Evolutionary conservation across 1,140 invertebrate genomes (phyloP).

Genomic region (Cardiocondyla obscurior): DNA sequence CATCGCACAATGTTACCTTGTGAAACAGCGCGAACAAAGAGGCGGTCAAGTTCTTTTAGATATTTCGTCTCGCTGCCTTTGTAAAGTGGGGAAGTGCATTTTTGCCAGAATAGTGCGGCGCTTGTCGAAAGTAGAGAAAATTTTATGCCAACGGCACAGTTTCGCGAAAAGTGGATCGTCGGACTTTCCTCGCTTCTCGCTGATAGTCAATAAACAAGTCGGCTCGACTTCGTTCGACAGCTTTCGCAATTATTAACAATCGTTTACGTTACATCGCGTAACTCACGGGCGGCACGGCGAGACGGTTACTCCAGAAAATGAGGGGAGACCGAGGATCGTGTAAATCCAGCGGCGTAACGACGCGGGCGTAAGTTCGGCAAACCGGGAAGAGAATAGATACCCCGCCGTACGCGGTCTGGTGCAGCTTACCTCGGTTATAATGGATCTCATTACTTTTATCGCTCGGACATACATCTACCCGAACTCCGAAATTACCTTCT

Average conservation of each 20-base stretch:
- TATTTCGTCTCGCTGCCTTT: background rate
- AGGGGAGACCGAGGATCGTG: conserved; percentile 10
- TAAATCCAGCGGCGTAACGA: conserved; percentile 18
- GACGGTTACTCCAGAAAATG: background rate
- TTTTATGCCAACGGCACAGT: background rate
- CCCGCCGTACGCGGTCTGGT: conserved; percentile 65
- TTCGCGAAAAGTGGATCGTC: conserved; percentile 9
- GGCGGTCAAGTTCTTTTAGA: no score
- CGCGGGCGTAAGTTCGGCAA: conserved; percentile 30
- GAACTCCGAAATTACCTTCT: conserved; percentile 78
- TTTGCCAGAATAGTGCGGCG: background rate
- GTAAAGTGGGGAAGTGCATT: background rate
- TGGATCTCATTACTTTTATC: conserved; percentile 84
- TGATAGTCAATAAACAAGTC: conserved; percentile 2
- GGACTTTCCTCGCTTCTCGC: background rate
- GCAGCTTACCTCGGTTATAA: conserved; percentile 80
- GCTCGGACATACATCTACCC: conserved; percentile 79
- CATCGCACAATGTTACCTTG: background rate
- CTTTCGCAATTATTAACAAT: conserved; percentile 42
- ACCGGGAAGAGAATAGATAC: conserved; percentile 56
- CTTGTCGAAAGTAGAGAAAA: background rate
- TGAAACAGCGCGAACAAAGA: background rate
- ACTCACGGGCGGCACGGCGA: background rate
- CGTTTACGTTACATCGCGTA: background rate
- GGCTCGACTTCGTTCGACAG: background rate